Evolutionary conservation across 2,797 vertebrate genomes (phyloP).

Genomic region (Lepilemur ruficaudatus): DNA sequence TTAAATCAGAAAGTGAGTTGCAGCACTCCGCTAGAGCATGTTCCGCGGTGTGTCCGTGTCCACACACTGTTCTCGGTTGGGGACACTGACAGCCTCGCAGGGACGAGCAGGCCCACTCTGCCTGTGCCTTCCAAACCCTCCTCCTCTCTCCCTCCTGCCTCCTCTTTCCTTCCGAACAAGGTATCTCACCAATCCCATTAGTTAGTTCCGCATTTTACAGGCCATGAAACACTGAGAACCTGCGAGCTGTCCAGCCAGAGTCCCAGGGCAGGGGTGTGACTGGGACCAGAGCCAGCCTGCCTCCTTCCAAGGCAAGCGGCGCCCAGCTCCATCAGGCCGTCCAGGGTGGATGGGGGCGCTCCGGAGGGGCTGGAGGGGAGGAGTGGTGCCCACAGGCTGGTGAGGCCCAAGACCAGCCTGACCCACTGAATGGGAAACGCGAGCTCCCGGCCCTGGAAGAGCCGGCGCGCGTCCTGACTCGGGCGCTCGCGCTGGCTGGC

Average conservation of each 20-base stretch:
- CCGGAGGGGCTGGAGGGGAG: no score
- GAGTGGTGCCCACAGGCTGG: neutral
- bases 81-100: no score
- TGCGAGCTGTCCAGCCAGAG: neutral
- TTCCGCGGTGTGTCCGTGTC: accelerated
- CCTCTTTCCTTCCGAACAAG: neutral
- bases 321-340: neutral
- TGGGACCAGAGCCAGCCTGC: neutral
- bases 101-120: accelerated
- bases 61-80: accelerated
- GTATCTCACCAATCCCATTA: neutral
- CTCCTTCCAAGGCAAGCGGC: accelerated
- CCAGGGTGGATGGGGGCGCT: neutral
- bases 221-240: neutral
- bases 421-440: neutral
- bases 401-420: neutral
- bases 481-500: neutral
- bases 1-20: neutral
- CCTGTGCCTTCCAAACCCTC: neutral
- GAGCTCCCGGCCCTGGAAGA: neutral
- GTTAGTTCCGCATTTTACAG: neutral
- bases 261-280: neutral
- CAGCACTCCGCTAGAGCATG: accelerated
- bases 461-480: accelerated
- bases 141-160: neutral